These are phyloP conservation scores for Dicyrtoma fusca DNA, from an alignment of 2,888 invertebrate species.

Conservation along the genomic window DNA sequence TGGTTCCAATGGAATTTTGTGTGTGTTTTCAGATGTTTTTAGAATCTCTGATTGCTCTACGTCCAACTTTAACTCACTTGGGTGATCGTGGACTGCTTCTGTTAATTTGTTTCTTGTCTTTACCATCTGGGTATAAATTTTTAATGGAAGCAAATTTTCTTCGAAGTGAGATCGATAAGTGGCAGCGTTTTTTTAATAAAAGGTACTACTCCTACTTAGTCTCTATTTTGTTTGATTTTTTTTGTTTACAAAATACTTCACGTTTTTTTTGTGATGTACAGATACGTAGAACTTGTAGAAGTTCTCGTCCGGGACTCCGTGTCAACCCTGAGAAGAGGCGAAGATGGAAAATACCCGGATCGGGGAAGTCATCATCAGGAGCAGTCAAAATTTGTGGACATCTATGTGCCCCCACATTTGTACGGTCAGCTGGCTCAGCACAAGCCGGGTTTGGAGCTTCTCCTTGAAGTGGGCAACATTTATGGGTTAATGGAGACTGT, in stretches of 20 bases:
- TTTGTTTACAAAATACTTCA: neutral
- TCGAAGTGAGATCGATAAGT: slow-evolving; percentile 74
- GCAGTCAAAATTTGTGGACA: slow-evolving; percentile 58
- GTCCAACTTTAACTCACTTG: slow-evolving; percentile 69
- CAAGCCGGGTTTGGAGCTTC: slow-evolving; percentile 65
- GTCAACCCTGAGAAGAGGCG: slow-evolving; percentile 79
- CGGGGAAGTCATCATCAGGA: slow-evolving; percentile 65
- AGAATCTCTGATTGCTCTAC: slow-evolving; percentile 74
- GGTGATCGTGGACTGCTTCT: slow-evolving; percentile 80
- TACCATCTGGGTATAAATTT: slow-evolving; percentile 71
- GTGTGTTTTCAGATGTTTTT: slow-evolving; percentile 67
- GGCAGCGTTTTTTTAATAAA: slow-evolving; percentile 75
- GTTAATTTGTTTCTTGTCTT: slow-evolving; percentile 74
- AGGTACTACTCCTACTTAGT: too few species aligned
- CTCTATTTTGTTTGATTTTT: neutral
- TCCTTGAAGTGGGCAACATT: slow-evolving; percentile 60
- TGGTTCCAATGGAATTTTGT: neutral
- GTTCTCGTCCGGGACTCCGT: slow-evolving; percentile 84
- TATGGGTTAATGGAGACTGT: slow-evolving; percentile 57
- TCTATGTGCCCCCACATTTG: slow-evolving; percentile 73
- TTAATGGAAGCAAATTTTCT: slow-evolving; percentile 68
- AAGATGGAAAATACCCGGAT: slow-evolving; percentile 75
- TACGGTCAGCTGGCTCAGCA: slow-evolving; percentile 82
- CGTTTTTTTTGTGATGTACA: slow-evolving; percentile 55
- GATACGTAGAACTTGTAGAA: slow-evolving; percentile 88